Base-by-base conservation (phyloP, 2,888 invertebrate species). In the Norana najaformis region DNA sequence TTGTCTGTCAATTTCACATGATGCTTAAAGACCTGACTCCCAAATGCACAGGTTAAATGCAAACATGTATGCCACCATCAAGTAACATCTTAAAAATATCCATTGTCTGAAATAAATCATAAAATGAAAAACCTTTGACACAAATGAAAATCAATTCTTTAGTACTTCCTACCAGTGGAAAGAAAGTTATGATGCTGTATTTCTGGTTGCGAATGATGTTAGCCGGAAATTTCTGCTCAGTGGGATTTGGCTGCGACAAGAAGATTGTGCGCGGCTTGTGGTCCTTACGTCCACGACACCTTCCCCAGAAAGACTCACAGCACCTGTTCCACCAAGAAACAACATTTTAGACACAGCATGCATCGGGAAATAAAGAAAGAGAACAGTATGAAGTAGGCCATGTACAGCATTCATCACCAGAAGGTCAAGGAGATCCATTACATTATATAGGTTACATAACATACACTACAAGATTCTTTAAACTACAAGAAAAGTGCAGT, bases 161-260 rank as follows among this genome's bases (percentile, higher is more conserved):
- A 11, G 13, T 89, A n/a, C 35, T 85, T 93, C 93, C 93, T 92
- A 96, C 96, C 94, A 96, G 93, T 89, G 96, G 96, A 90, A 96
- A 95, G 93, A 96, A 96, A 38, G 96, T 95, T 92, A 96, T 94
- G 91, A 96, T 93, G 95, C 97, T 99, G 96, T 99, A 99, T 96
- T 99, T 99, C 96, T 98, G 97, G 96, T 99, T 99, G 93, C 98
- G 96, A 92, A 99, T 98, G 93, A 98, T 97, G 95, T 99, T 99
- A 91, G 97, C 97, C 91, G 98, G 98, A 95, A 97, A 98, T 97
- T 97, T 94, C 36, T 92, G 85, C 30, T 91, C 90, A 93, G 97
- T 97, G 90, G 96, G 96, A n/a, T 91, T 91, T 35, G 91, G 92
- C 96, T 97, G 92, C 8, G 95, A 95, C 35, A 95, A 91, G 91